Percentiles rank a stretch among this genome's conserved stretches.
Evolutionary conservation across 2,113 vertebrate species (phyloP).

Genomic region (Nothobranchius furzeri): DNA sequence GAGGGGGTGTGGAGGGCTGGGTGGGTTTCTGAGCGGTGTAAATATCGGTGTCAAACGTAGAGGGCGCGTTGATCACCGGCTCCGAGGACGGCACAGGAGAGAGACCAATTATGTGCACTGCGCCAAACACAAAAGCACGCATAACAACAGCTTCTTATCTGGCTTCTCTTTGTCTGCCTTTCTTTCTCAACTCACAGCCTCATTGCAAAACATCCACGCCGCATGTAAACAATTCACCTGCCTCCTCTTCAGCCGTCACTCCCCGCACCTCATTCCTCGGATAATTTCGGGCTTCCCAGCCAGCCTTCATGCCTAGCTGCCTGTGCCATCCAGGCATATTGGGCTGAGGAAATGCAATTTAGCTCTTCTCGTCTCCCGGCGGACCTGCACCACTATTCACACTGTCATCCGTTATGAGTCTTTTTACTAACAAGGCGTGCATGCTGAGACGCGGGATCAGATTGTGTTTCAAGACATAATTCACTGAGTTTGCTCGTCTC

Average conservation of each 20-base stretch:
- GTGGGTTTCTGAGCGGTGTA: slow-evolving; percentile 41
- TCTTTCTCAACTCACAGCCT: slow-evolving; percentile 29
- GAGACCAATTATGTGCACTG: slow-evolving; percentile 59
- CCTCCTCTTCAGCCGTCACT: slow-evolving; percentile 36
- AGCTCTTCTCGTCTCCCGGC: slow-evolving; percentile 58
- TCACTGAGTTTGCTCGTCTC: slow-evolving; percentile 47
- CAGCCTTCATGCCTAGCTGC: slow-evolving; percentile 66
- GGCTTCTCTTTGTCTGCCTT: slow-evolving; percentile 45
- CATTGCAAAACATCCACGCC: slow-evolving; percentile 30
- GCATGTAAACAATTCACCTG: slow-evolving; percentile 1
- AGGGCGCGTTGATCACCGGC: slow-evolving; percentile 53
- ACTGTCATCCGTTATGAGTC: slow-evolving; percentile 65
- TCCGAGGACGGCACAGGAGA: slow-evolving; percentile 40
- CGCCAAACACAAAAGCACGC: slow-evolving; percentile 61
- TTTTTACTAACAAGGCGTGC: slow-evolving; percentile 60
- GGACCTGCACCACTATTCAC: slow-evolving; percentile 55
- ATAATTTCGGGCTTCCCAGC: slow-evolving; percentile 63
- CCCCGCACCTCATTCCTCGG: slow-evolving; percentile 32
- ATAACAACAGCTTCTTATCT: slow-evolving; percentile 61
- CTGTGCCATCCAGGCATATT: slow-evolving; percentile 61
- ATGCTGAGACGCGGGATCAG: slow-evolving; percentile 50
- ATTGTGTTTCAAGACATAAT: slow-evolving; percentile 53
- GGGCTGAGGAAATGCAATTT: slow-evolving; percentile 67
- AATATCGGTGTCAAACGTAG: slow-evolving; percentile 72
- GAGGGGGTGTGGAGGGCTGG: slow-evolving; percentile 3